Evolutionary conservation across 2,888 invertebrate genomes (phyloP).

Genomic region (Agrotis puta): DNA sequence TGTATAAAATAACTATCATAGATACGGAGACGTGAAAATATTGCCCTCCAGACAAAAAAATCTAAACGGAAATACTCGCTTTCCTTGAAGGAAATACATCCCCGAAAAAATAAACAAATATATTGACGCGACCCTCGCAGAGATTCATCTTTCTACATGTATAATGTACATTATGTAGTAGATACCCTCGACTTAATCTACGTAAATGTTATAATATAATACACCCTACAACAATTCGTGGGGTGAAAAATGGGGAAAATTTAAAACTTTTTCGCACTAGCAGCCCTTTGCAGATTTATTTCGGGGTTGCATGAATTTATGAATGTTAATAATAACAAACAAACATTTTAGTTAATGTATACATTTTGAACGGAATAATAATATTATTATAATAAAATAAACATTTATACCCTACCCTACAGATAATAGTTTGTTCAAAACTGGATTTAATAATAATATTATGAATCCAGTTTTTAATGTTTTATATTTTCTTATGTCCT

Average conservation of each 20-base stretch:
- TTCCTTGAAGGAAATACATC: constrained; percentile 40
- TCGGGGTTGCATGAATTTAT: neutral
- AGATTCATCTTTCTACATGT: constrained; percentile 58
- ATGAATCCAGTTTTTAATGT: too few relatives aligned
- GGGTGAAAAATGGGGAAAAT: constrained; percentile 40
- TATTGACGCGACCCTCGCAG: constrained; percentile 56
- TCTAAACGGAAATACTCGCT: constrained; percentile 28
- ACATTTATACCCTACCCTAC: neutral
- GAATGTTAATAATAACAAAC: constrained; percentile 39
- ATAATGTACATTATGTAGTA: constrained; percentile 39
- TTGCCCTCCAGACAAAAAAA: constrained; percentile 19
- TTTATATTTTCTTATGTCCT: too few relatives aligned
- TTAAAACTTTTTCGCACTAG: constrained; percentile 51
- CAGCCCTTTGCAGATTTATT: constrained; percentile 16
- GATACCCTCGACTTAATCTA: constrained; percentile 59
- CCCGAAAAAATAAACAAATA: constrained; percentile 54
- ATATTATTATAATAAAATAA: constrained; percentile 18
- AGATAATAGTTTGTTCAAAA: neutral
- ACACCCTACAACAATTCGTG: constrained; percentile 56
- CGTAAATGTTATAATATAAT: constrained; percentile 59
- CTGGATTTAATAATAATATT: neutral
- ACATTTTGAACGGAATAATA: constrained; percentile 16
- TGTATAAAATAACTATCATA: constrained; percentile 12
- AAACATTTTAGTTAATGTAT: constrained; percentile 1
- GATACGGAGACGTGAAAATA: constrained; percentile 27